Conservation (phyloP, 2,888 invertebrate genomes). For the Palloptera scutellata region DNA sequence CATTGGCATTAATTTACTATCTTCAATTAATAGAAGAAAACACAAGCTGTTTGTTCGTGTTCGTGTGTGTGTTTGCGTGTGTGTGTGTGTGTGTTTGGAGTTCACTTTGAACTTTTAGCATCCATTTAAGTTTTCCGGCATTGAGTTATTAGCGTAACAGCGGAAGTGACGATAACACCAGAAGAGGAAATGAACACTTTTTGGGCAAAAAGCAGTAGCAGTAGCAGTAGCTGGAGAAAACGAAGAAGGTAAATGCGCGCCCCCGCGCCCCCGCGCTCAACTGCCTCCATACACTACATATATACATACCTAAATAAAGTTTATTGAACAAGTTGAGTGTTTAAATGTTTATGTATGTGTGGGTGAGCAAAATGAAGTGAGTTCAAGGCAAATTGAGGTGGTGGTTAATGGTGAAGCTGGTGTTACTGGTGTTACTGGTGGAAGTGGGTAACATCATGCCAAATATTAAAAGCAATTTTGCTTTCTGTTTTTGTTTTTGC, state of each 20-base stretch:
- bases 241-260: slow-evolving; percentile 35
- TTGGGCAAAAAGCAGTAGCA: slow-evolving; percentile 32
- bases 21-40: slow-evolving; percentile 9
- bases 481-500: no score
- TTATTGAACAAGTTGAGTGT: slow-evolving; percentile 29
- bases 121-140: slow-evolving; percentile 41
- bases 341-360: slow-evolving; percentile 14
- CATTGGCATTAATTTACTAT: slow-evolving; percentile 13
- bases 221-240: no score
- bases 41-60: no score
- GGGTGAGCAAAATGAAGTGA: no score
- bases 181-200: slow-evolving; percentile 56
- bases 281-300: background rate
- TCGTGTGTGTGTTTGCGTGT: no score
- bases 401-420: no score
- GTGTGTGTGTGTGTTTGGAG: background rate
- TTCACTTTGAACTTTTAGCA: slow-evolving; percentile 36
- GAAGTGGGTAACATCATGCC: slow-evolving; percentile 15
- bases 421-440: slow-evolving; percentile 34
- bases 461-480: slow-evolving; percentile 20
- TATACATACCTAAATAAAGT: no score
- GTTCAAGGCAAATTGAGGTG: no score
- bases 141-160: slow-evolving; percentile 42
- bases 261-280: no score
- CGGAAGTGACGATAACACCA: slow-evolving; percentile 55